Percentiles rank a stretch among this genome's conserved stretches.
Evolutionary conservation across 2,888 invertebrate genomes (phyloP).

Genomic region (Rosalia funebris): DNA sequence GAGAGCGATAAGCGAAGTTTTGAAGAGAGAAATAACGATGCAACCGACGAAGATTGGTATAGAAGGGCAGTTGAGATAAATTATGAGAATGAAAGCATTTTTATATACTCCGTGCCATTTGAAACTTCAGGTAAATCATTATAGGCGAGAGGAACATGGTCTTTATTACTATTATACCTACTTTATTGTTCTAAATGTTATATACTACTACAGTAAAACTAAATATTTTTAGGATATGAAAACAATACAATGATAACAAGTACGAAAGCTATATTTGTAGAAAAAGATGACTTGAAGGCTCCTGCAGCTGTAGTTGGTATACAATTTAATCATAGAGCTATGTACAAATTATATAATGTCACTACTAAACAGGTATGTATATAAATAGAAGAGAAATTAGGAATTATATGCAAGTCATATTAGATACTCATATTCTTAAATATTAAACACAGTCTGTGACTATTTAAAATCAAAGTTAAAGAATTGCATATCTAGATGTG

Average conservation of each 20-base stretch:
- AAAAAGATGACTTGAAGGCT: slow-evolving; percentile 69
- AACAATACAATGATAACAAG: slow-evolving; percentile 81
- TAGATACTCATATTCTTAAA: no score
- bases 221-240: slow-evolving; percentile 51
- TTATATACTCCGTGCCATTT: slow-evolving; percentile 82
- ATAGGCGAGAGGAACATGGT: no score
- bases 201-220: no score
- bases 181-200: no score
- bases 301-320: slow-evolving; percentile 79
- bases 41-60: slow-evolving; percentile 91
- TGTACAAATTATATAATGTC: slow-evolving; percentile 81
- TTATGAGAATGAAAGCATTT: slow-evolving; percentile 78
- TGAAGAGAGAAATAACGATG: slow-evolving; percentile 68
- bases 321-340: slow-evolving; percentile 82
- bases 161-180: no score
- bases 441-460: no score
- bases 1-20: slow-evolving; percentile 65
- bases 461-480: no score
- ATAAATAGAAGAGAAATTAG: neutral
- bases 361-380: slow-evolving; percentile 77
- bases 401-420: no score
- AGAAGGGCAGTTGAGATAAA: slow-evolving; percentile 87
- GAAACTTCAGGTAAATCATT: slow-evolving; percentile 64
- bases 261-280: slow-evolving; percentile 81
- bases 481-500: no score